phyloP scores from a whole-genome alignment of 2,888 invertebrate species.

The Physocephala rufipes region DNA sequence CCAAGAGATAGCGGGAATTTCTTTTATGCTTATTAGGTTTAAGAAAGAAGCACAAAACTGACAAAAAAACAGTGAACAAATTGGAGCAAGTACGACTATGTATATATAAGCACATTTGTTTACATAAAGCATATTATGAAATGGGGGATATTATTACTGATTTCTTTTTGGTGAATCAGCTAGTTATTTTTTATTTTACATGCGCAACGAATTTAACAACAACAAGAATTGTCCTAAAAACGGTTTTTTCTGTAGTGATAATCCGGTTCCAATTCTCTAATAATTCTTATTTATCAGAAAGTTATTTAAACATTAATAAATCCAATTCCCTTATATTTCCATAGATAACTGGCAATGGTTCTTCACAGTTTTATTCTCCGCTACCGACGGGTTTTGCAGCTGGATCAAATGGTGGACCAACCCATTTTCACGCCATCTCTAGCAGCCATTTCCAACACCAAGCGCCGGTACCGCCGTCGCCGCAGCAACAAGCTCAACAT shows the following conservation, averaged over 20 bases:
- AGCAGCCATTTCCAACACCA: conserved; percentile 61
- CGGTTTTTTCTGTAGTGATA: not conserved
- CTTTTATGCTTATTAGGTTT: too few relatives aligned
- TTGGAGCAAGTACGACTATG: too few relatives aligned
- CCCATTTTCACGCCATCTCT: conserved; percentile 59
- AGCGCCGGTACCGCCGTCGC: conserved; percentile 49
- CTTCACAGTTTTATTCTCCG: conserved; percentile 74
- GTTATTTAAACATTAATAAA: not conserved
- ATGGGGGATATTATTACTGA: too few relatives aligned
- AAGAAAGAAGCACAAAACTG: too few relatives aligned
- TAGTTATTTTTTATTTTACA: too few relatives aligned
- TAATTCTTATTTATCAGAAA: not conserved
- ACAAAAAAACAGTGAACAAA: too few relatives aligned
- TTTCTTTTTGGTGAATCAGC: too few relatives aligned
- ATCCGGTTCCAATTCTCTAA: not conserved
- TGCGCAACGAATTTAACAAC: too few relatives aligned
- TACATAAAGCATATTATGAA: too few relatives aligned
- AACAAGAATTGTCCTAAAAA: too few relatives aligned
- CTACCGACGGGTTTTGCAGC: conserved; percentile 69
- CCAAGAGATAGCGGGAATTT: too few relatives aligned
- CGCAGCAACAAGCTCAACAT: conserved; percentile 45
- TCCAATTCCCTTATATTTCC: conserved; percentile 47
- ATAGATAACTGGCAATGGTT: conserved; percentile 77
- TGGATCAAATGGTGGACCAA: conserved; percentile 66
- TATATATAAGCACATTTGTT: too few relatives aligned